A percentile compares a stretch with the other conserved stretches of the same genome.
phyloP scores from a whole-genome alignment of 2,113 vertebrate genomes.

The Peromyscus maniculatus region DNA sequence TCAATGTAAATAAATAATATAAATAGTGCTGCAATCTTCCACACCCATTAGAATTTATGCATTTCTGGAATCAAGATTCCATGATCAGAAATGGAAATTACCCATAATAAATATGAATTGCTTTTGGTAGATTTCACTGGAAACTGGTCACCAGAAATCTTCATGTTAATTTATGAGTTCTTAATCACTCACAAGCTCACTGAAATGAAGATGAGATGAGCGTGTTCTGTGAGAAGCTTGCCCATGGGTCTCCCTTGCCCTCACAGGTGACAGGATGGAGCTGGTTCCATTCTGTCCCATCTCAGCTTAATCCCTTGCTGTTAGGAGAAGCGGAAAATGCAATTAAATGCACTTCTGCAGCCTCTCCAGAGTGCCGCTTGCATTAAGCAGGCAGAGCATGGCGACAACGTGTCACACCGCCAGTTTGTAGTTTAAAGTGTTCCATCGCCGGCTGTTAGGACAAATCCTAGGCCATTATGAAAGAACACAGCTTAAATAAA shows the following conservation, averaged over 20 bases:
- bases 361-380: conserved; percentile 83
- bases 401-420: conserved; percentile 61
- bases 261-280: conserved; percentile 76
- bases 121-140: not conserved
- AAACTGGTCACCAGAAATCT: not conserved
- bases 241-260: conserved; percentile 63
- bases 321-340: conserved; percentile 88
- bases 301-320: conserved; percentile 86
- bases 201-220: conserved; percentile 56
- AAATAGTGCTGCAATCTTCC: not conserved
- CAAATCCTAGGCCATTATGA: conserved; percentile 61
- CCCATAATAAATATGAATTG: not conserved
- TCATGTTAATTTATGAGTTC: conserved; percentile 62
- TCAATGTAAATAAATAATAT: not conserved
- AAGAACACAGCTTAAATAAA: conserved; percentile 51
- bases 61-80: conserved; percentile 43
- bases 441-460: conserved; percentile 67
- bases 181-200: conserved; percentile 68
- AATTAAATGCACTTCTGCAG: conserved; percentile 88
- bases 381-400: conserved; percentile 77
- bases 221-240: conserved; percentile 61
- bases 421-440: conserved; percentile 68
- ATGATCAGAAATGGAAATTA: not conserved
- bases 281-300: conserved; percentile 84
- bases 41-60: not conserved